Evolutionary conservation across 2,113 vertebrate species (phyloP), one percentile per base, ranked within the genome.

Genomic region (Petroica traversi): DNA sequence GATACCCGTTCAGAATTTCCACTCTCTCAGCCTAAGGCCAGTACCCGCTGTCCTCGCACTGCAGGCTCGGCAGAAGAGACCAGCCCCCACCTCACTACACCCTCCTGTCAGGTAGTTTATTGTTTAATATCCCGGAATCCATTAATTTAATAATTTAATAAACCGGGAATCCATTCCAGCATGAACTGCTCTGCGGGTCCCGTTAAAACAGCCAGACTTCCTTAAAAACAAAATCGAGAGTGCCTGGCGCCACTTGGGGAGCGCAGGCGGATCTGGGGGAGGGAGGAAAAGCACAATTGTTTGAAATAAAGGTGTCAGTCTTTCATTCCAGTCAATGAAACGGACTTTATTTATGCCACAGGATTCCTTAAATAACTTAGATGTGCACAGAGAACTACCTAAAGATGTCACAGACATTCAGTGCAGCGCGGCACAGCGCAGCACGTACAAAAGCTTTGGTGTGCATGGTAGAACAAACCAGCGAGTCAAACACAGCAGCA

Each of bases 271-370:
- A 76, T 48, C 71, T 2, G 12, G 7, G 19, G 24, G 43, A 49
- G 51, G 67, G 5, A 38, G 49, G 13, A 54, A 36, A 57, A 46
- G 48, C 9, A 0, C 9, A 1, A 4, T 8, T 24, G 14, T 61
- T 61, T 28, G 34, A n/a, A 74, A n/a, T 36, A 43, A 22, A 82
- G 14, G 5, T 2, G 22, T 76, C 55, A 69, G 87, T 41, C 41
- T 41, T 51, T 54, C 19, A 29, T 20, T 43, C 63, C 93, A 91
- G 94, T 92, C 92, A 86, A 93, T 93, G 46, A 94, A 62, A 95
- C 84, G 96, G 93, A 93, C 90, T 98, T 98, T 98, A 98, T 97
- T 98, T 72, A 94, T 66, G 93, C 88, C 33, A 95, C 96, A 90
- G 78, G 78, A 61, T 73, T 95, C 94, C 51, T 85, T 49, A 63